These are phyloP conservation scores for Drosophila leontia DNA, from an alignment of 1,140 invertebrate genomes.

Conservation along the genomic window DNA sequence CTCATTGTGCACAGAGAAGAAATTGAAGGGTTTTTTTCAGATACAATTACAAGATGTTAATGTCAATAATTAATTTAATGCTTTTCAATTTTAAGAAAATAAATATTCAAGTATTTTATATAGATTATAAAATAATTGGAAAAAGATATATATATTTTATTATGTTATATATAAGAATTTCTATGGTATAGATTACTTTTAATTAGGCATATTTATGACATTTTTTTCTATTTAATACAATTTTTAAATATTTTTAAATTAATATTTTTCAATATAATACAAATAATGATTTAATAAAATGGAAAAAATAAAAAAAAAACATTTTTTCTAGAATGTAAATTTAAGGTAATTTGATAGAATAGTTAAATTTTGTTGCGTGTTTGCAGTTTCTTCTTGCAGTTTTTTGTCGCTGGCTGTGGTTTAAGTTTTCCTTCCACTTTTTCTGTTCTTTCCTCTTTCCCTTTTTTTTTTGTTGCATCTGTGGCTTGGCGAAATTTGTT, in stretches of 20 bases:
- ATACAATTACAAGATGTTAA: not conserved
- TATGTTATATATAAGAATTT: not conserved
- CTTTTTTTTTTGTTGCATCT: conserved; percentile 37
- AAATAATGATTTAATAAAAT: not conserved
- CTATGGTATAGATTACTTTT: not conserved
- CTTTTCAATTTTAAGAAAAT: not conserved
- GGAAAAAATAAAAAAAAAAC: not conserved
- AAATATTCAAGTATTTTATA: not conserved
- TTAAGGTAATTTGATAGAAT: no score
- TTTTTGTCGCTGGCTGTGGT: conserved; percentile 70
- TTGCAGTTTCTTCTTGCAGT: conserved; percentile 30
- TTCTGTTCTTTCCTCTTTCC: not conserved
- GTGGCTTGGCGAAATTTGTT: conserved; percentile 79
- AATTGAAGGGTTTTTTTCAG: not conserved
- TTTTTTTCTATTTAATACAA: not conserved
- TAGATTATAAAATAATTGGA: not conserved
- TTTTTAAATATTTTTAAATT: not conserved
- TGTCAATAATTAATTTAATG: not conserved
- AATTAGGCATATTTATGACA: not conserved
- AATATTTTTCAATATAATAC: not conserved
- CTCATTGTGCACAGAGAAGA: conserved; percentile 25
- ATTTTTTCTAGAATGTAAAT: not conserved
- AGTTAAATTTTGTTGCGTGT: not conserved
- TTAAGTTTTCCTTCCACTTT: conserved; percentile 63
- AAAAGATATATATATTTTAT: not conserved